Evolutionary conservation across 1,140 invertebrate genomes (phyloP).

Genomic region (Prorops nasuta): DNA sequence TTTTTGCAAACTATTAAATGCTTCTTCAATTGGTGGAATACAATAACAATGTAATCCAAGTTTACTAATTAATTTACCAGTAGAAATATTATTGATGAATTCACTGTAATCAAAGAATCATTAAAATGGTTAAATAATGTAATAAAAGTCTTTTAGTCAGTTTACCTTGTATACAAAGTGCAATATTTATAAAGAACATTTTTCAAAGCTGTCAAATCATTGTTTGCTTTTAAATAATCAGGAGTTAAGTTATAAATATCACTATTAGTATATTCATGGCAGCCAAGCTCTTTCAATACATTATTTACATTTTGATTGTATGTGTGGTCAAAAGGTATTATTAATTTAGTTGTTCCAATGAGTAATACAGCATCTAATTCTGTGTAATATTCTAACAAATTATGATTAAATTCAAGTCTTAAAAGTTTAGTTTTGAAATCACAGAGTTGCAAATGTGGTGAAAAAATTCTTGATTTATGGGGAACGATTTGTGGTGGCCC

Average conservation of each 20-base stretch:
- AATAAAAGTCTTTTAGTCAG: neutral
- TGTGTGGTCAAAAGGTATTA: slow-evolving; percentile 40
- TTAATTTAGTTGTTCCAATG: slow-evolving; percentile 59
- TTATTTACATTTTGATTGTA: slow-evolving; percentile 39
- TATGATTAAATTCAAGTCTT: slow-evolving; percentile 81
- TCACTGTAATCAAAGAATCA: slow-evolving; percentile 36
- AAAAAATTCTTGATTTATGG: slow-evolving; percentile 72
- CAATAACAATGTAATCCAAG: slow-evolving; percentile 43
- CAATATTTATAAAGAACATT: slow-evolving; percentile 43
- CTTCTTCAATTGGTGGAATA: slow-evolving; percentile 51
- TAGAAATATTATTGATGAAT: slow-evolving; percentile 44
- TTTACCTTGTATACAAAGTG: slow-evolving; percentile 45
- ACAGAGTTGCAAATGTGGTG: slow-evolving; percentile 62
- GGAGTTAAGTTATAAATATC: slow-evolving; percentile 51
- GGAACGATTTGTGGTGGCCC: slow-evolving; percentile 64
- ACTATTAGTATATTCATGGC: slow-evolving; percentile 20
- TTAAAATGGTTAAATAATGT: neutral
- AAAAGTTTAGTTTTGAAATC: slow-evolving; percentile 51
- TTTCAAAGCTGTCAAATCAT: slow-evolving; percentile 43
- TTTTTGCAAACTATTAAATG: slow-evolving; percentile 47
- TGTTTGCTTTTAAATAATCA: slow-evolving; percentile 39
- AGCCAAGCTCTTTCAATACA: slow-evolving; percentile 38
- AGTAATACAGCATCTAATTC: slow-evolving; percentile 82
- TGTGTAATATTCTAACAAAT: slow-evolving; percentile 79
- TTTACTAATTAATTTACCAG: slow-evolving; percentile 43